phyloP scores from a whole-genome alignment of 2,888 invertebrate genomes.

The Fissipunctia ypsillon region DNA sequence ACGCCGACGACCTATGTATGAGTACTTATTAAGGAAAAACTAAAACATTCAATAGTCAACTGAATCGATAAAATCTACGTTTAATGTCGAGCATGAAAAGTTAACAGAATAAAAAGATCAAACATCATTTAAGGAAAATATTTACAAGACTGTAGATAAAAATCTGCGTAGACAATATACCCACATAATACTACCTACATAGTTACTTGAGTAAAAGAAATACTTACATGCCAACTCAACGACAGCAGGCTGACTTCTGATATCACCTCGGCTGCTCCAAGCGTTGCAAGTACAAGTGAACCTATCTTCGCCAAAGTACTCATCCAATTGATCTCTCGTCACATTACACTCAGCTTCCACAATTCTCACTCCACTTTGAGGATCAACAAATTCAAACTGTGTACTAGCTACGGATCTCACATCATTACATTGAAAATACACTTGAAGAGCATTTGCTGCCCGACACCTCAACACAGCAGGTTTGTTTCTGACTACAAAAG shows the following conservation, averaged over 20 bases:
- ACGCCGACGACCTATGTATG: neutral
- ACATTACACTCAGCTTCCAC: slow-evolving; percentile 97
- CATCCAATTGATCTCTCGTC: slow-evolving; percentile 97
- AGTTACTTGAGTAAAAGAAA: slow-evolving; percentile 24
- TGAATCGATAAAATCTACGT: slow-evolving; percentile 25
- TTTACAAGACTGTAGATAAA: slow-evolving; percentile 17
- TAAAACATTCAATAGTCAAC: slow-evolving; percentile 4
- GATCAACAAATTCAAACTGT: slow-evolving; percentile 96
- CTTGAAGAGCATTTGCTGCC: slow-evolving; percentile 96
- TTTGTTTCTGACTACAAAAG: slow-evolving; percentile 97
- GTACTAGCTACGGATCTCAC: slow-evolving; percentile 92
- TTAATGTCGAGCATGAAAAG: slow-evolving; percentile 9
- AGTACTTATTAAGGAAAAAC: slow-evolving; percentile 23
- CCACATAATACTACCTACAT: neutral
- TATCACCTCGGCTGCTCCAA: slow-evolving; percentile 96
- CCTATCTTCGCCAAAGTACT: slow-evolving; percentile 97
- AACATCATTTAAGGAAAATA: slow-evolving; percentile 44
- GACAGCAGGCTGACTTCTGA: slow-evolving; percentile 96
- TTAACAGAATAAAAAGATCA: slow-evolving; percentile 29
- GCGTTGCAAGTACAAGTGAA: slow-evolving; percentile 98
- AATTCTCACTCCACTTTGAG: slow-evolving; percentile 96
- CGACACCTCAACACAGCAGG: slow-evolving; percentile 97
- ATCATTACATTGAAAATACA: slow-evolving; percentile 98
- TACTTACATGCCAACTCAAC: slow-evolving; percentile 99
- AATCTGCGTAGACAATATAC: slow-evolving; percentile 13